Conservation (phyloP, 2,888 invertebrate genomes). For the Machimus atricapillus region DNA sequence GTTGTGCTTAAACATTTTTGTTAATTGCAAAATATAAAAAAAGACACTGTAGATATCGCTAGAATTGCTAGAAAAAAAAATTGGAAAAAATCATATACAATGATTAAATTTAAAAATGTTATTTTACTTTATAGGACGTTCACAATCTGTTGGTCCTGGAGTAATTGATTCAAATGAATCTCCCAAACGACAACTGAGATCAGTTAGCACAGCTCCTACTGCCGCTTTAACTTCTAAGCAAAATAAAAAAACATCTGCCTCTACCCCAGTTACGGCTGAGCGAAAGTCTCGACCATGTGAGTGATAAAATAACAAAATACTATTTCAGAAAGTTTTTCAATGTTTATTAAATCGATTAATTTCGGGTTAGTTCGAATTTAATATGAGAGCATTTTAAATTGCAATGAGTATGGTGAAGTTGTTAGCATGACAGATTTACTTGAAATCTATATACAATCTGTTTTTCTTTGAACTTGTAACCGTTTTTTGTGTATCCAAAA, state of each 20-base stretch:
- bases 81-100: neutral
- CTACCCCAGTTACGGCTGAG: slow-evolving; percentile 63
- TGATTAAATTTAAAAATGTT: neutral
- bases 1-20: neutral
- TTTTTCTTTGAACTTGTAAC: neutral
- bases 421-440: slow-evolving; percentile 27
- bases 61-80: neutral
- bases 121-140: slow-evolving; percentile 64
- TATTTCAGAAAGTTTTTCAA: neutral
- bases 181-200: slow-evolving; percentile 76
- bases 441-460: neutral
- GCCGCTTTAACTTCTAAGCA: slow-evolving; percentile 64
- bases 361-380: neutral
- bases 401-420: slow-evolving; percentile 21
- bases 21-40: neutral
- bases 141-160: slow-evolving; percentile 74
- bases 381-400: neutral
- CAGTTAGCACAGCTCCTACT: slow-evolving; percentile 62
- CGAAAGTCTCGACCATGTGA: slow-evolving; percentile 76
- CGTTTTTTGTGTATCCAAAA: neutral
- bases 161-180: slow-evolving; percentile 72
- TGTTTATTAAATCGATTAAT: neutral
- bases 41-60: neutral
- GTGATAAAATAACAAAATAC: slow-evolving; percentile 55
- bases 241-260: slow-evolving; percentile 60